phyloP scores from a whole-genome alignment of 2,888 invertebrate species.

The Drosophila cracens region DNA sequence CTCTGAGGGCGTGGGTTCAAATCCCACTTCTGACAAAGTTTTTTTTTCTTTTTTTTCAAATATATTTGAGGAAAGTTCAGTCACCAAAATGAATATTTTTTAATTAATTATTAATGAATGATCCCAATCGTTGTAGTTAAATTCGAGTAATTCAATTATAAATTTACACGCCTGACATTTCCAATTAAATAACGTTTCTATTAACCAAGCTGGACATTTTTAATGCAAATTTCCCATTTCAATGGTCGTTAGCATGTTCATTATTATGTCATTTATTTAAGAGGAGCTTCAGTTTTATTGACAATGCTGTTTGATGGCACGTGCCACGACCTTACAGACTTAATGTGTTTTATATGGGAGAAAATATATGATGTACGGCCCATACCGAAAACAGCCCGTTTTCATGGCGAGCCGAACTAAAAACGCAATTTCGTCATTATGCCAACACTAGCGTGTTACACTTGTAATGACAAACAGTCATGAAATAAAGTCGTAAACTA shows the following conservation, averaged over 20 bases:
- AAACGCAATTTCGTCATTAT: constrained; percentile 75
- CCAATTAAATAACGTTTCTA: constrained; percentile 60
- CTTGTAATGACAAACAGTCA: constrained; percentile 73
- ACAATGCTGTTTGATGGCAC: constrained; percentile 58
- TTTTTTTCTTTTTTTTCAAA: constrained; percentile 23
- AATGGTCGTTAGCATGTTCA: constrained; percentile 59
- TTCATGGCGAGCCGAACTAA: constrained; percentile 35
- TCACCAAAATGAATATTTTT: constrained; percentile 47
- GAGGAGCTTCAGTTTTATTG: constrained; percentile 60
- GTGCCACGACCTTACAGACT: constrained; percentile 59
- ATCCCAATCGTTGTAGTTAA: constrained; percentile 44
- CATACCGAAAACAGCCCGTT: constrained; percentile 4
- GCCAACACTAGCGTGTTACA: constrained; percentile 72
- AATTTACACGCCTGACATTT: constrained; percentile 62
- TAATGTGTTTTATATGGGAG: constrained; percentile 69
- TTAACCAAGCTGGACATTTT: constrained; percentile 32
- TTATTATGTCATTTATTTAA: constrained; percentile 24
- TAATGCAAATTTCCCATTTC: constrained; percentile 61
- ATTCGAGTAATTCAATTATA: constrained; percentile 72
- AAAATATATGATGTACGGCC: constrained; percentile 63
- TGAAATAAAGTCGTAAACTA: constrained; percentile 75
- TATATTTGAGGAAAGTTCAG: neutral
- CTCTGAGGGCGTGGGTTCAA: constrained; percentile 84
- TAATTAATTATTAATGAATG: constrained; percentile 58
- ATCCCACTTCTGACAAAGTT: constrained; percentile 83